Conservation (phyloP, 2,113 vertebrate species). For the Regulus satrapa region DNA sequence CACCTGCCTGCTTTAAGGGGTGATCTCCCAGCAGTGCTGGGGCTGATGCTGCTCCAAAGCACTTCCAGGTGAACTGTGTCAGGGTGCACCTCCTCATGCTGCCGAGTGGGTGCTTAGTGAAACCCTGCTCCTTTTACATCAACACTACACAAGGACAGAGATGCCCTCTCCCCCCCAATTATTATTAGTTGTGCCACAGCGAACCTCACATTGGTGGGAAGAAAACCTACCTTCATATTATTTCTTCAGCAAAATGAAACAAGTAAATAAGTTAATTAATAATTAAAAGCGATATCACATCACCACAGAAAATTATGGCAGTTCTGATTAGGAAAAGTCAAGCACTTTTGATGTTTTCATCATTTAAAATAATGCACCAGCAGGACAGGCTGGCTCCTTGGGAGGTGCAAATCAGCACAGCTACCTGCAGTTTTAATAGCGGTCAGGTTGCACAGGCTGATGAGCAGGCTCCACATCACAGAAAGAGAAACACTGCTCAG, state of each 20-base stretch:
- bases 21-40: rapidly evolving
- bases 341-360: background rate
- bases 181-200: background rate
- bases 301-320: background rate
- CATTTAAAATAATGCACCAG: background rate
- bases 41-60: background rate
- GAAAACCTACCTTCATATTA: background rate
- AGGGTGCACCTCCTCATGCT: rapidly evolving
- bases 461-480: background rate
- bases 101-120: background rate
- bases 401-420: background rate
- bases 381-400: background rate
- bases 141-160: rapidly evolving
- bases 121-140: background rate
- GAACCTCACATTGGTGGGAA: background rate
- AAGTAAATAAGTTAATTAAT: background rate
- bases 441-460: background rate
- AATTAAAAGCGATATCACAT: background rate
- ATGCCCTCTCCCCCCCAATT: rapidly evolving
- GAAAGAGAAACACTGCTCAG: background rate
- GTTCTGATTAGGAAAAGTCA: background rate
- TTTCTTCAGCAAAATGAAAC: background rate
- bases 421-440: background rate
- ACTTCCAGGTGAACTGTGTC: background rate
- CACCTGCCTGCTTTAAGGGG: too few relatives aligned